Conservation (phyloP, 2,113 vertebrate genomes). For the Ramphastos sulfuratus region DNA sequence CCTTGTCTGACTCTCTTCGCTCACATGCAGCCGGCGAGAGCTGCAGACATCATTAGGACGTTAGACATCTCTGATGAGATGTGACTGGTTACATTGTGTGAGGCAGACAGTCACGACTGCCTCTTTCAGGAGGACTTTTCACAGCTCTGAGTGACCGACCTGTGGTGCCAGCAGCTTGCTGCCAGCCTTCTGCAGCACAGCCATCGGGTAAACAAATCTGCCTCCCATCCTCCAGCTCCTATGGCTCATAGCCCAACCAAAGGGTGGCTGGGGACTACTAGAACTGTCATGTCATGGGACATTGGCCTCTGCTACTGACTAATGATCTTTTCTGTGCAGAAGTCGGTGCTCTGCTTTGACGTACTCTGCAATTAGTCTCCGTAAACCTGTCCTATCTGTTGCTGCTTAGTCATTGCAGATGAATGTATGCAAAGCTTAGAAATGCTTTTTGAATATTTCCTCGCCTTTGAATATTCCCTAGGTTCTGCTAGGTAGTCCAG, state of each 20-base stretch:
- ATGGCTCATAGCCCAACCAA: neutral
- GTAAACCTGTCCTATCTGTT: neutral
- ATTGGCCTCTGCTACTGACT: neutral
- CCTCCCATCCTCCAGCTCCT: neutral
- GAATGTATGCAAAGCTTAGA: neutral
- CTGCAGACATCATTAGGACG: conserved; percentile 40
- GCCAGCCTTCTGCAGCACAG: conserved; percentile 24
- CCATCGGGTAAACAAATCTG: neutral
- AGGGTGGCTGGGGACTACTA: conserved; percentile 30
- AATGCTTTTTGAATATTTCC: neutral
- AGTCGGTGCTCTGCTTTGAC: neutral
- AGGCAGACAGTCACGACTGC: conserved; percentile 15
- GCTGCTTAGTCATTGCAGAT: neutral
- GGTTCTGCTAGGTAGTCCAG: neutral
- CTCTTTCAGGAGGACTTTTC: conserved; percentile 17
- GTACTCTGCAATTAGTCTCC: neutral
- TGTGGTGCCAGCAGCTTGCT: neutral
- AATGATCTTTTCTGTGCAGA: neutral
- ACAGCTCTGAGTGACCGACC: neutral
- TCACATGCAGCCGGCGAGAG: neutral
- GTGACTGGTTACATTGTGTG: conserved; percentile 19
- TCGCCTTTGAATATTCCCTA: neutral
- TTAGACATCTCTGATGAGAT: conserved; percentile 38
- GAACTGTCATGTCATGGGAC: neutral
- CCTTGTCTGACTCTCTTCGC: neutral